Evolutionary conservation across 2,797 vertebrate species (phyloP).

Genomic region (Melanotaenia nigrans): DNA sequence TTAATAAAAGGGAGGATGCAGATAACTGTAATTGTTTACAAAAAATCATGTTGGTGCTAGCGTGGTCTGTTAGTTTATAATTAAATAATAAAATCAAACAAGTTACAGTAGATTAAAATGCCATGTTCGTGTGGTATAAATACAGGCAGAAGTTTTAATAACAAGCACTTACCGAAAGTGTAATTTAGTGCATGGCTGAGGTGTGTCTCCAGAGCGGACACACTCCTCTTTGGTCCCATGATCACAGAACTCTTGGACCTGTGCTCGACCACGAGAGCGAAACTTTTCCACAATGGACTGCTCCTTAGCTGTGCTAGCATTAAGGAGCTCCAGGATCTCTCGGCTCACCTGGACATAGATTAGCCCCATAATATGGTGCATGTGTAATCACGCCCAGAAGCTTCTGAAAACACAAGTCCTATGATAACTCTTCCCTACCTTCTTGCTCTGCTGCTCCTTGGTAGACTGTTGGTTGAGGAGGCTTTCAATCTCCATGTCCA

Average conservation of each 20-base stretch:
- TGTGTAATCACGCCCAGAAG: background rate
- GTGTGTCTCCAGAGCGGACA: slow-evolving; percentile 86
- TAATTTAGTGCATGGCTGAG: slow-evolving; percentile 90
- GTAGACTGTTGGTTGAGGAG: slow-evolving; percentile 94
- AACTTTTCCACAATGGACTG: slow-evolving; percentile 97
- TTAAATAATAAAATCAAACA: background rate
- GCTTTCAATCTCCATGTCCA: slow-evolving; percentile 95
- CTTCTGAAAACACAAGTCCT: rapidly evolving
- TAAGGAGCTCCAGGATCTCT: slow-evolving; percentile 94
- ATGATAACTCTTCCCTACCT: slow-evolving; percentile 77
- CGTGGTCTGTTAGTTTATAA: background rate
- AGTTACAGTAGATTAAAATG: too few relatives aligned
- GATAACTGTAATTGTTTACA: background rate
- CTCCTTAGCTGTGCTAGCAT: slow-evolving; percentile 94
- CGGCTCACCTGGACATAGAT: slow-evolving; percentile 86
- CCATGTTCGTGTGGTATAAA: too few relatives aligned
- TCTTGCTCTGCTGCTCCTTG: slow-evolving; percentile 95
- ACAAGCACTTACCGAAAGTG: slow-evolving; percentile 89
- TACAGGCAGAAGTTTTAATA: background rate
- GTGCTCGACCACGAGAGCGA: slow-evolving; percentile 91
- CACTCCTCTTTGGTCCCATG: slow-evolving; percentile 96
- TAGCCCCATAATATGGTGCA: background rate
- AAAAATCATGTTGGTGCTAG: background rate
- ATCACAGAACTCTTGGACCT: slow-evolving; percentile 96
- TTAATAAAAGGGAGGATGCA: background rate